Evolutionary conservation across 1,140 invertebrate species (phyloP).

Genomic region (Nephotettix cincticeps): DNA sequence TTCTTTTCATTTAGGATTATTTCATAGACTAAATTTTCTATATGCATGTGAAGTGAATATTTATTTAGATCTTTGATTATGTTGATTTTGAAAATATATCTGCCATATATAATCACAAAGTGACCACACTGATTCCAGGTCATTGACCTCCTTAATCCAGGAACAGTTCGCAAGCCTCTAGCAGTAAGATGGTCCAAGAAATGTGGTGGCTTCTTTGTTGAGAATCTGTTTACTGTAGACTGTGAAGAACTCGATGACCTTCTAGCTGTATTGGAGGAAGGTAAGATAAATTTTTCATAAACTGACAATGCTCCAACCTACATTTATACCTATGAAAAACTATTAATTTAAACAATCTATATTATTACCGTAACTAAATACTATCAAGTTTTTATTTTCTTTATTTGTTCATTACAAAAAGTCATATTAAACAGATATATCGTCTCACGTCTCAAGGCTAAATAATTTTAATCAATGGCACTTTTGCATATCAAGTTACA

Average conservation of each 20-base stretch:
- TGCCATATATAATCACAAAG: no score
- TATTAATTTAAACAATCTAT: not conserved
- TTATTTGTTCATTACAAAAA: no score
- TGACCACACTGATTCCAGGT: no score
- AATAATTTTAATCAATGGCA: not conserved
- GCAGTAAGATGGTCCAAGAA: constrained; percentile 92
- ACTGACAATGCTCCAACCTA: no score
- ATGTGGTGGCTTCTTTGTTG: constrained; percentile 88
- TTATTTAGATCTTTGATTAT: no score
- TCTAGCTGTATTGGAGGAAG: constrained; percentile 92
- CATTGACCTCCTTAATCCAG: constrained; percentile 90
- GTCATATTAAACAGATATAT: no score
- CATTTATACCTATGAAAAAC: not conserved
- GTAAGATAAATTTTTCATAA: constrained; percentile 56
- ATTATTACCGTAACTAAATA: not conserved
- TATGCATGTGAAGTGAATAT: no score
- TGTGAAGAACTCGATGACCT: constrained; percentile 93
- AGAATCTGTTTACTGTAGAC: constrained; percentile 92
- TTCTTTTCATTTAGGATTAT: no score
- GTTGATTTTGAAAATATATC: no score
- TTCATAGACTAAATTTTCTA: no score
- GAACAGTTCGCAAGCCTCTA: constrained; percentile 74
- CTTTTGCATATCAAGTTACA: no score
- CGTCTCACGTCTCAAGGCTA: not conserved
- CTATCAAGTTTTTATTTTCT: no score